Evolutionary conservation across 2,888 invertebrate genomes (phyloP).

Genomic region (Clanis bilineata): DNA sequence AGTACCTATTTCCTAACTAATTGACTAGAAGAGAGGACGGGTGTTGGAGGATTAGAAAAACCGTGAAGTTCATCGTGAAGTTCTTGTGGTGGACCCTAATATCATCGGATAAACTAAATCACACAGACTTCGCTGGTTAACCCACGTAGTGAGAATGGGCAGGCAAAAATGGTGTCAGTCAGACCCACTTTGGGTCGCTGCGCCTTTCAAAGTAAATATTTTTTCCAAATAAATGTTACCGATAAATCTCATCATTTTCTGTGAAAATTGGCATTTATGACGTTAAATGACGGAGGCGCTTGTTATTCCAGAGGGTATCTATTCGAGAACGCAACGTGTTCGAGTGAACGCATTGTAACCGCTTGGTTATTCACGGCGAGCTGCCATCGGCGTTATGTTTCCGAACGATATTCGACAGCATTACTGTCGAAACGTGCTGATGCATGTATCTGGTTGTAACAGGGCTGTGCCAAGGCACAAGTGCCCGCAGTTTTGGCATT

Average conservation of each 20-base stretch:
- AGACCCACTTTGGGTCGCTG: too few species aligned
- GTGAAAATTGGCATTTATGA: background rate
- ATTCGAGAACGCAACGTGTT: slow-evolving; percentile 27
- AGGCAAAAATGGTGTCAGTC: too few species aligned
- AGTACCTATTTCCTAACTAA: too few species aligned
- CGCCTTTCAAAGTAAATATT: too few species aligned
- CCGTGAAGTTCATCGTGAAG: too few species aligned
- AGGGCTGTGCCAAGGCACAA: slow-evolving; percentile 29
- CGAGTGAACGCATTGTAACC: slow-evolving; percentile 26
- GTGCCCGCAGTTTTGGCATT: slow-evolving; percentile 23
- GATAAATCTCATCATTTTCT: background rate
- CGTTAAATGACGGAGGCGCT: background rate
- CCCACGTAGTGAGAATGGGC: too few species aligned
- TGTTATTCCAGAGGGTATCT: slow-evolving; percentile 20
- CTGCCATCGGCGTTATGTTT: slow-evolving; percentile 45
- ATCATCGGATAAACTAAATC: too few species aligned
- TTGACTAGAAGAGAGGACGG: too few species aligned
- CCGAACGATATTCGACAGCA: slow-evolving; percentile 55
- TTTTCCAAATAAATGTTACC: too few species aligned
- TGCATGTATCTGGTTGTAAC: slow-evolving; percentile 51
- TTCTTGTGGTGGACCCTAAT: too few species aligned
- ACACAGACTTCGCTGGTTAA: too few species aligned
- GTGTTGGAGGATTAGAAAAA: too few species aligned
- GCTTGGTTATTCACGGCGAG: slow-evolving; percentile 43
- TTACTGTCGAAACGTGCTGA: slow-evolving; percentile 63